These are phyloP conservation scores for Augochlorella aurata DNA, from an alignment of 2,888 invertebrate species.

Conservation along the genomic window DNA sequence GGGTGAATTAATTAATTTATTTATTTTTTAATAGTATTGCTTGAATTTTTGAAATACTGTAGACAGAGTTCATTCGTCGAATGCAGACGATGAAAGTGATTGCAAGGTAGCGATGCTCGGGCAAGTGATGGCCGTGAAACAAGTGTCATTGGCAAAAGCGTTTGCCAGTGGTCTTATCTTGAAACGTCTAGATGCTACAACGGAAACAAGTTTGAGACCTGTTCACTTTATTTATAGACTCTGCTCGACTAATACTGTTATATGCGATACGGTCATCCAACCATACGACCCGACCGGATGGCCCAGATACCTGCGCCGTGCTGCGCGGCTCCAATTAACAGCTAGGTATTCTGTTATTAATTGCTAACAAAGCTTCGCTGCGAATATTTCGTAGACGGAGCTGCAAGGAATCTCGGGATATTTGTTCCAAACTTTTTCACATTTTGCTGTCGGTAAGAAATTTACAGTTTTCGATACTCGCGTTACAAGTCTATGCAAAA, in stretches of 20 bases:
- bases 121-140: not conserved
- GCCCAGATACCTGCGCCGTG: slow-evolving; percentile 4
- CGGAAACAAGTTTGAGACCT: slow-evolving; percentile 7
- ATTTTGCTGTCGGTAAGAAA: too few relatives aligned
- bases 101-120: not conserved
- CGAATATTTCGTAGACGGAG: not conserved
- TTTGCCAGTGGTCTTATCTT: not conserved
- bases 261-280: slow-evolving; percentile 14
- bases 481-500: too few relatives aligned
- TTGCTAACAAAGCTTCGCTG: not conserved
- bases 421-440: too few relatives aligned
- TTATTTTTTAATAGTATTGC: too few relatives aligned
- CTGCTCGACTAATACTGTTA: slow-evolving; percentile 4
- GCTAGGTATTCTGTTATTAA: slow-evolving; percentile 4
- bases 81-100: too few relatives aligned
- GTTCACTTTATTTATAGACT: slow-evolving; percentile 14
- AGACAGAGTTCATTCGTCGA: too few relatives aligned
- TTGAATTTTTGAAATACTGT: too few relatives aligned
- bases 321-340: not conserved
- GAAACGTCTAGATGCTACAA: not conserved
- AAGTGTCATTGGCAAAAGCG: not conserved
- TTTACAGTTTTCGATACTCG: too few relatives aligned
- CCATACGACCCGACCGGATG: slow-evolving; percentile 6
- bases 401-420: too few relatives aligned
- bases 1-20: too few relatives aligned